These are phyloP conservation scores for Onychorhynchus coronatus DNA, from an alignment of 2,113 vertebrate species.

Conservation along the genomic window DNA sequence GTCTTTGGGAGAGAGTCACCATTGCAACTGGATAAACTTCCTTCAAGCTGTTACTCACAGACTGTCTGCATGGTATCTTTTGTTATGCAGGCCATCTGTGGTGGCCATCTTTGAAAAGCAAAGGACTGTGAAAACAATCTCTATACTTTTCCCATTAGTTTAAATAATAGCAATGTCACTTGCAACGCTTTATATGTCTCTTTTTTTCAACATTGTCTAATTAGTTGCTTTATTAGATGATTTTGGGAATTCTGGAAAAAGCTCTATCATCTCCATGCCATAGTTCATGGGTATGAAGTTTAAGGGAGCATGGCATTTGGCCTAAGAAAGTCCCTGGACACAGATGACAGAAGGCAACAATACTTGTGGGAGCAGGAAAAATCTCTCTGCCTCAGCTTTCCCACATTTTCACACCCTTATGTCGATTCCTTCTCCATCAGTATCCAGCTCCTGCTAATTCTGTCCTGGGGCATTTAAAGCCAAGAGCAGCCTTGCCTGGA, in stretches of 20 bases:
- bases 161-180: not conserved
- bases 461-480: not conserved
- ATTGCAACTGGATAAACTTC: not conserved
- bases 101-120: not conserved
- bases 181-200: not conserved
- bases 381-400: not conserved
- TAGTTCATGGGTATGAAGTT: not conserved
- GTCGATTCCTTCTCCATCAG: not conserved
- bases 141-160: not conserved
- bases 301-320: not conserved
- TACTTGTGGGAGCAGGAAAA: not conserved
- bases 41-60: not conserved
- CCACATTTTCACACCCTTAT: not conserved
- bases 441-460: not conserved
- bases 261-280: not conserved
- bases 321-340: not conserved
- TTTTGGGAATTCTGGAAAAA: not conserved
- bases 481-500: not conserved
- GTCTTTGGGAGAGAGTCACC: not conserved
- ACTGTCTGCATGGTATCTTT: not conserved
- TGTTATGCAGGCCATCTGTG: not conserved
- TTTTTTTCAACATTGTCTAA: not conserved
- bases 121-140: not conserved
- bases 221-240: not conserved
- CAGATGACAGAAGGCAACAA: not conserved